phyloP scores from a whole-genome alignment of 2,113 vertebrate genomes.

The Periophthalmodon schlosseri region DNA sequence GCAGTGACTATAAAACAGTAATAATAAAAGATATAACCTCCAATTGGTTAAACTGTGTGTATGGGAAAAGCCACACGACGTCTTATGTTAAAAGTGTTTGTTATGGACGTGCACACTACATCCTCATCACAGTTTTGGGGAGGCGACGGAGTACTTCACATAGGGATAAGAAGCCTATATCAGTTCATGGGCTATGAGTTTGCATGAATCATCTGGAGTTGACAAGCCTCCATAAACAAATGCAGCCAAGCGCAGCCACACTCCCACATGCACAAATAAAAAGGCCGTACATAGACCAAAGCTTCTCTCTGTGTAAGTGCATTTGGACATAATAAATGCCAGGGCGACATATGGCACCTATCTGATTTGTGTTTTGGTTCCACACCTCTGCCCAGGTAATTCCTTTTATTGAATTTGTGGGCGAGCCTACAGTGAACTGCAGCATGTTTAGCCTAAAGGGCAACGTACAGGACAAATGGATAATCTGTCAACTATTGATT shows the following conservation, averaged over 20 bases:
- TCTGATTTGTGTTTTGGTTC: conserved; percentile 50
- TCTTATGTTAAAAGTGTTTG: conserved; percentile 7
- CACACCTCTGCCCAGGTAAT: conserved; percentile 40
- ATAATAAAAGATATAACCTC: neutral
- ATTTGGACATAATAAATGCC: conserved; percentile 26
- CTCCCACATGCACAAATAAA: conserved; percentile 37
- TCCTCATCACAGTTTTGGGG: conserved; percentile 17
- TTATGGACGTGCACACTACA: conserved; percentile 1
- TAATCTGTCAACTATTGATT: conserved; percentile 21
- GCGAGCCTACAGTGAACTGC: conserved; percentile 5
- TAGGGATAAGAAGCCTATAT: conserved; percentile 27
- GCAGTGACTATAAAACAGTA: neutral
- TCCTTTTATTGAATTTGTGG: conserved; percentile 46
- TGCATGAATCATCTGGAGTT: conserved; percentile 41
- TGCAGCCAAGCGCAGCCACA: conserved; percentile 44
- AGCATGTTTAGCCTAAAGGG: conserved; percentile 3
- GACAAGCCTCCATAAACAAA: conserved; percentile 56
- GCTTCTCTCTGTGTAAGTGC: conserved; percentile 15
- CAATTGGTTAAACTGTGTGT: neutral
- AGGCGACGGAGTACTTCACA: neutral
- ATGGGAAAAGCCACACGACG: neutral
- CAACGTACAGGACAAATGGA: conserved; percentile 3
- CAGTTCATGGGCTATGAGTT: conserved; percentile 10
- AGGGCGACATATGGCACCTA: conserved; percentile 35
- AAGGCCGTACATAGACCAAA: conserved; percentile 28